These are phyloP conservation scores for Agonopterix heracliana DNA, from an alignment of 2,888 invertebrate genomes.

Conservation along the genomic window DNA sequence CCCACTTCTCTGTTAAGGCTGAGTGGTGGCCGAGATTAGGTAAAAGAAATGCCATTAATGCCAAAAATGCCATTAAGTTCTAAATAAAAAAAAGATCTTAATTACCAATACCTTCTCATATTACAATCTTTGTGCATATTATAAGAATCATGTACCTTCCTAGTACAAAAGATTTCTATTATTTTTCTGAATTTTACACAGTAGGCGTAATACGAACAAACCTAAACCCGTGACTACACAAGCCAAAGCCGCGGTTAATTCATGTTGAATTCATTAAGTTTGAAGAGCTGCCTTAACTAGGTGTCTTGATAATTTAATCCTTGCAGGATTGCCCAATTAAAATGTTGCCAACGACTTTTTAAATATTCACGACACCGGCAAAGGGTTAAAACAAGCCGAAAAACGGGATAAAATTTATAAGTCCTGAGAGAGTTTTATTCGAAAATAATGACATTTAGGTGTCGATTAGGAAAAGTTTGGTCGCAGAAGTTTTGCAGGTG, in stretches of 20 bases:
- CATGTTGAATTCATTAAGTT: constrained; percentile 73
- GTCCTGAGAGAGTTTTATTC: constrained; percentile 57
- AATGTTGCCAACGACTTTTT: constrained; percentile 74
- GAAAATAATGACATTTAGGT: constrained; percentile 70
- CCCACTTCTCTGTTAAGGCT: too few species aligned
- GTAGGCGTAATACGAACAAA: not conserved
- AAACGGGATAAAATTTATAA: constrained; percentile 65
- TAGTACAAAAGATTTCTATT: too few species aligned
- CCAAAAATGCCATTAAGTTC: too few species aligned
- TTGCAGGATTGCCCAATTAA: constrained; percentile 71
- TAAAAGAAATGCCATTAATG: too few species aligned
- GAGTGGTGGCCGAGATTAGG: too few species aligned
- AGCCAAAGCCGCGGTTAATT: constrained; percentile 41
- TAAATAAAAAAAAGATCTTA: too few species aligned
- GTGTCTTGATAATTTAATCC: constrained; percentile 77
- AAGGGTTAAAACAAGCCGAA: constrained; percentile 64
- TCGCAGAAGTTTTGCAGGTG: constrained; percentile 39
- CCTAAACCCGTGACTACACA: constrained; percentile 11
- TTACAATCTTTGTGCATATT: too few species aligned
- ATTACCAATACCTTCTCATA: too few species aligned
- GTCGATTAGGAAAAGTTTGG: constrained; percentile 66
- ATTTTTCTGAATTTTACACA: too few species aligned
- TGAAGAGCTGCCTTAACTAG: constrained; percentile 65
- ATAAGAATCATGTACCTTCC: too few species aligned
- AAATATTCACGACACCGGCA: constrained; percentile 60